Percentiles rank a stretch among this genome's conserved stretches.
Conservation (phyloP, 2,888 invertebrate genomes). For the Agrochola litura region DNA sequence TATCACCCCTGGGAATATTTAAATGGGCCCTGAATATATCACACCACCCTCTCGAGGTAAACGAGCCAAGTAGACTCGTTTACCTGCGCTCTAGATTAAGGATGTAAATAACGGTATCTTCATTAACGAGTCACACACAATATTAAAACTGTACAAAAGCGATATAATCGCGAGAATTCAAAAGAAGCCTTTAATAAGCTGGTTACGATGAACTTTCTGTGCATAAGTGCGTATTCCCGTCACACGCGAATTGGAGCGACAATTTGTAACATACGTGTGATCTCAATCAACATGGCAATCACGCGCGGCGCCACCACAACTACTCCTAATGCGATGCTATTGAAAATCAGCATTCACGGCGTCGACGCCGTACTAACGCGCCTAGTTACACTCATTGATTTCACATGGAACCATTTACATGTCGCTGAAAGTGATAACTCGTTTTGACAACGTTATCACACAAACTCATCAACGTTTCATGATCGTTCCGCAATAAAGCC, state of each 20-base stretch:
- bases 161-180: constrained; percentile 53
- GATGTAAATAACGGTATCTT: constrained; percentile 84
- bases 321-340: constrained; percentile 84
- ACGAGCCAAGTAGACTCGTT: constrained; percentile 80
- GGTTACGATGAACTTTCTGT: constrained; percentile 45
- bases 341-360: constrained; percentile 86
- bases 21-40: constrained; percentile 89
- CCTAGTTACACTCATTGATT: constrained; percentile 80
- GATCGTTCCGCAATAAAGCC: constrained; percentile 61
- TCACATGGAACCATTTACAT: constrained; percentile 70
- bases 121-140: constrained; percentile 78
- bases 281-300: constrained; percentile 87
- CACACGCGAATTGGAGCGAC: constrained; percentile 86
- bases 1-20: constrained; percentile 90
- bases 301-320: constrained; percentile 85
- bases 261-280: constrained; percentile 86
- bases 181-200: constrained; percentile 52
- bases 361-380: constrained; percentile 69
- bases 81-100: constrained; percentile 86
- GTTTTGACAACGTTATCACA: constrained; percentile 69
- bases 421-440: constrained; percentile 72
- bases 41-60: constrained; percentile 86
- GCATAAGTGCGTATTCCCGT: constrained; percentile 74
- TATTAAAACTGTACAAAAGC: constrained; percentile 70
- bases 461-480: constrained; percentile 68